Base-by-base conservation (phyloP, 2,888 invertebrate genomes). In the Hyposoter didymator region DNA sequence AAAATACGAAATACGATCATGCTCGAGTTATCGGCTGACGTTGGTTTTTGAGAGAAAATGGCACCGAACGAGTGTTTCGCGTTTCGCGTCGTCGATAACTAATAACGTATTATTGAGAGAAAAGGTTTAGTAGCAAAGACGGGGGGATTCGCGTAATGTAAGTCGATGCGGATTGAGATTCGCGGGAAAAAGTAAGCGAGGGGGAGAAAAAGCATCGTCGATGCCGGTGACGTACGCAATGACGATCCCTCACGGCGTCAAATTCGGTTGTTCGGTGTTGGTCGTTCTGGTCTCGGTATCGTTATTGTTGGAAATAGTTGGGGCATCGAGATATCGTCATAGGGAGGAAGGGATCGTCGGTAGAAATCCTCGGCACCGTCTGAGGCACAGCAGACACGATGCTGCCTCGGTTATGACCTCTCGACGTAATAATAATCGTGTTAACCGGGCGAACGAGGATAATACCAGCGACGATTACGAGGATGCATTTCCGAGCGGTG, bases 301-400 rank as follows among this genome's bases (percentile, higher is more conserved):
- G 84, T 85, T 74, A 84, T 84, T 87, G 86, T 85, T 84, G 69
- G 86, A 74, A 78, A 86, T 80, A 78, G 70, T 78, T 47, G 89
- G 84, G 67, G 90, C 90, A 49, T 89, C 88, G 73, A 88, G 89
- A 78, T 88, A 91, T 47, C 88, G 91, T 52, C 88, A 87, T 73
- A 88, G 80, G 78, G 91, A 89, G 52, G 88, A 89, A 7, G 39
- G 39, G 47, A 82, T 66, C n/a, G 79, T 55, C 43, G 84, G 76
- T 79, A 64, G 45, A 74, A 75, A 45, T 45, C 49, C 87, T n/a
- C 89, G 89, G 35, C 92, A 93, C 84, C 90, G 91, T 43, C 92
- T 92, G 78, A 90, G 92, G 62, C 93, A 93, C 85, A 89, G 91
- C 85, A 89, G 91, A 62, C 93, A 93, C 88, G 91, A 92, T 87